Evolutionary conservation across 1,140 invertebrate species (phyloP), one percentile per base, ranked within the genome.

Genomic region (Rhizoglyphus robini): DNA sequence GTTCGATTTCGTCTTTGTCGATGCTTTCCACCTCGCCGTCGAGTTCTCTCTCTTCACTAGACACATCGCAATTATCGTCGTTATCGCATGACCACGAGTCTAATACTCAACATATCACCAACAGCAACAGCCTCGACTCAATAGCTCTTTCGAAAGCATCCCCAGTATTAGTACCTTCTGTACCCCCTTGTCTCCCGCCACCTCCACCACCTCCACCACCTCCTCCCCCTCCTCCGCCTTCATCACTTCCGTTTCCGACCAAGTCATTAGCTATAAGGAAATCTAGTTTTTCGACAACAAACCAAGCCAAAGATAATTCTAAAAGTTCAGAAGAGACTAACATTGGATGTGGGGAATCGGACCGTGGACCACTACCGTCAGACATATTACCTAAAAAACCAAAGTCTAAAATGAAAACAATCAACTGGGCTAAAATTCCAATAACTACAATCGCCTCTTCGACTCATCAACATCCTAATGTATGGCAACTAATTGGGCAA

Each of bases 341-440:
- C 48, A 62, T 18, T 49, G 5, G n/a, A 11, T 49, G 18, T 5
- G 5, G 29, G 2, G 2, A 51, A 13, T 23, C n/a, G 48, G n/a
- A n/a, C n/a, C n/a, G n/a, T n/a, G n/a, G n/a, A n/a, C n/a, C n/a
- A n/a, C n/a, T n/a, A n/a, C n/a, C n/a, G n/a, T n/a, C n/a, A n/a
- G n/a, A 41, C 27, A 27, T 63, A 27, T 25, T 63, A 47, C 34
- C 36, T 1, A 11, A 18, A 0, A 84, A 85, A 48, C 90, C 90
- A 3, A 88, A 87, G 75, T 82, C 86, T n/a, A 92, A 92, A 74
- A 91, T 93, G 90, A 90, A 90, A 76, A 90, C 90, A 3, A 84
- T 93, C 66, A 94, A 94, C 74, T 93, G 90, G 90, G 89, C 88
- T 73, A 92, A 92, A 75, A 91, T 94, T 71, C 88, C 89, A 3